Evolutionary conservation across 2,797 vertebrate species (phyloP).

Genomic region (Leptoclinus maculatus): DNA sequence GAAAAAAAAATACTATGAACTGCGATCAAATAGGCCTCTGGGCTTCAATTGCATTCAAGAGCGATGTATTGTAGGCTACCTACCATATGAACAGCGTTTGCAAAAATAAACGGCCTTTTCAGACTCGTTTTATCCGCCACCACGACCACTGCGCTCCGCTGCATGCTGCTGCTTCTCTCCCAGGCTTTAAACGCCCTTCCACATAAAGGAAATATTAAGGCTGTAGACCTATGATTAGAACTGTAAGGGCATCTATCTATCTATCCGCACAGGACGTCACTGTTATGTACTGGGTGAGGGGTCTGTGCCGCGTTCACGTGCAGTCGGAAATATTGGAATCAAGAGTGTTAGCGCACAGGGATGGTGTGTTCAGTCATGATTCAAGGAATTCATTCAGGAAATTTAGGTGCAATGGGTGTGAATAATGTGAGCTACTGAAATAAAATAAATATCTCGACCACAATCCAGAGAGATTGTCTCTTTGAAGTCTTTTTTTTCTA

Average conservation of each 20-base stretch:
- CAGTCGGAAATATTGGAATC: constrained; percentile 30
- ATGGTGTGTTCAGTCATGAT: neutral
- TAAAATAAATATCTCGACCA: neutral
- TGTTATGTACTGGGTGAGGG: constrained; percentile 54
- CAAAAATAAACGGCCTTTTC: constrained; percentile 80
- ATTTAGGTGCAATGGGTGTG: neutral
- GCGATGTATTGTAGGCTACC: constrained; percentile 27
- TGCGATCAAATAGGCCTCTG: constrained; percentile 24
- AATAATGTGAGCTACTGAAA: neutral
- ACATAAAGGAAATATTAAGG: constrained; percentile 21
- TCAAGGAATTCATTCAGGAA: neutral
- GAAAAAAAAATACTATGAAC: neutral
- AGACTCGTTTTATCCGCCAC: constrained; percentile 81
- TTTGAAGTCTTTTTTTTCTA: neutral
- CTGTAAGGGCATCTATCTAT: constrained; percentile 53
- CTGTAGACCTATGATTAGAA: constrained; percentile 1
- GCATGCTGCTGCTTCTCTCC: constrained; percentile 67
- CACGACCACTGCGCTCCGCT: constrained; percentile 80
- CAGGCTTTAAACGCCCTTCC: constrained; percentile 24
- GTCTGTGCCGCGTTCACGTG: constrained; percentile 56
- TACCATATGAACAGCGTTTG: constrained; percentile 80
- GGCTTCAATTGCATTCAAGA: constrained; percentile 15
- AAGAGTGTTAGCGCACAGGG: rapidly evolving
- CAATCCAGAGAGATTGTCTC: neutral
- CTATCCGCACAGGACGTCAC: constrained; percentile 71